phyloP scores from a whole-genome alignment of 2,113 vertebrate genomes.

The Gallinago undulata region DNA sequence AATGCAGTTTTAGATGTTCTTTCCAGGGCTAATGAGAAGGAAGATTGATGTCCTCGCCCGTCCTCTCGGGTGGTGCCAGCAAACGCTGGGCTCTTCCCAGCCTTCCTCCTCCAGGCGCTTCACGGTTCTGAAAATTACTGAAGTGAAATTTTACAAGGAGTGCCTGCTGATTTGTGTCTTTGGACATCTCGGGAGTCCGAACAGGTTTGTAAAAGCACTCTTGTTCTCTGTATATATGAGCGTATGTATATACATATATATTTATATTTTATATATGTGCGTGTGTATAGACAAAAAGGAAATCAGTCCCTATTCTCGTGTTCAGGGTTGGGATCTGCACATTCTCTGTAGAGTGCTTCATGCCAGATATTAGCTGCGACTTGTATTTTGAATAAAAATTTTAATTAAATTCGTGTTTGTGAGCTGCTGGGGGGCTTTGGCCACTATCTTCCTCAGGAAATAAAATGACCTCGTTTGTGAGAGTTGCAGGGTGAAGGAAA shows the following conservation, averaged over 20 bases:
- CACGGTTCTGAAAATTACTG: not conserved
- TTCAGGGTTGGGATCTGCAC: conserved; percentile 12
- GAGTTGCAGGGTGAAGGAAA: not conserved
- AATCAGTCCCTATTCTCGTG: not conserved
- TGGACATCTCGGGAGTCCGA: not conserved
- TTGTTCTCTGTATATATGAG: not conserved
- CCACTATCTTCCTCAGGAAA: conserved; percentile 3
- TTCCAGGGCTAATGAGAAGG: not conserved
- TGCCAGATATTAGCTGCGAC: conserved; percentile 8
- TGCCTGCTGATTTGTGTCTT: not conserved
- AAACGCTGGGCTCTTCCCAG: not conserved
- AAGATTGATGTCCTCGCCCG: not conserved
- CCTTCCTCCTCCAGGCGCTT: not conserved
- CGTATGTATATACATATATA: not conserved
- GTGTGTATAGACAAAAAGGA: not conserved
- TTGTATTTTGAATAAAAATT: not conserved
- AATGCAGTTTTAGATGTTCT: not conserved
- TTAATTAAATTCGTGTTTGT: conserved; percentile 28
- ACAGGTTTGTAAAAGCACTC: not conserved
- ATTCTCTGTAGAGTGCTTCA: not conserved
- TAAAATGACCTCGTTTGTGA: not conserved
- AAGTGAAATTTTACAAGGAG: not conserved
- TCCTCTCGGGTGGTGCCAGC: not conserved
- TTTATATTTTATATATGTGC: not conserved
- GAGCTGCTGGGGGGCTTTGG: conserved; percentile 21